A percentile compares a stretch with the other conserved stretches of the same genome.
These are phyloP conservation scores for Drosophila sturtevanti DNA, from an alignment of 1,140 invertebrate genomes.

Conservation along the genomic window DNA sequence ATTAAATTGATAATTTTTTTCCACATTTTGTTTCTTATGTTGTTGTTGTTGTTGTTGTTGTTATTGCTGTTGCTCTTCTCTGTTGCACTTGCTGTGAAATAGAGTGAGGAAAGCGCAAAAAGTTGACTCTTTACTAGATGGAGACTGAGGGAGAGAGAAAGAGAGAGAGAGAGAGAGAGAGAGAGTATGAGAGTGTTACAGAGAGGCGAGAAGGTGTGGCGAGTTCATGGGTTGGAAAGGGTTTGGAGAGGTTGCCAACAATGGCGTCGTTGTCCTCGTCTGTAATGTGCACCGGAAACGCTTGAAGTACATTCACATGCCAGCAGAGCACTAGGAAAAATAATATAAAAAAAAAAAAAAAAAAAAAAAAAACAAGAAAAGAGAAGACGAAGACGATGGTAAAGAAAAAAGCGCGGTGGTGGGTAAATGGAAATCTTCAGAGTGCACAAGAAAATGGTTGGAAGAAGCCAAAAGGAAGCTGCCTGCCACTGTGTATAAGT, in stretches of 20 bases:
- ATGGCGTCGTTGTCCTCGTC: conserved; percentile 66
- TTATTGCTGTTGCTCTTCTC: not conserved
- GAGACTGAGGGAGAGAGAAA: conserved; percentile 4
- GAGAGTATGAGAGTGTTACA: not conserved
- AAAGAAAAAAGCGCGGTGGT: not conserved
- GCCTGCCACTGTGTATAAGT: conserved; percentile 49
- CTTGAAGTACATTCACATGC: conserved; percentile 80
- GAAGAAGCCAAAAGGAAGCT: conserved; percentile 59
- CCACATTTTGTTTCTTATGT: not conserved
- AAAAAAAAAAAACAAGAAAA: conserved; percentile 25
- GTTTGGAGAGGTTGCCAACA: conserved; percentile 58
- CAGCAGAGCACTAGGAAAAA: conserved; percentile 53
- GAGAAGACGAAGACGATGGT: conserved; percentile 20
- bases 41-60: no score
- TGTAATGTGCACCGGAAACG: conserved; percentile 79
- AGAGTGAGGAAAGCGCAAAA: conserved; percentile 52
- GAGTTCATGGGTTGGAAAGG: conserved; percentile 1
- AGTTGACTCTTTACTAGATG: conserved; percentile 52
- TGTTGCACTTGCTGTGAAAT: conserved; percentile 8
- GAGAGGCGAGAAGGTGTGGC: conserved; percentile 11
- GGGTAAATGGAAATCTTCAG: not conserved
- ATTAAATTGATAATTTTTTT: conserved; percentile 80
- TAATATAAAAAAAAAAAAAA: conserved; percentile 35
- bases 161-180: not conserved
- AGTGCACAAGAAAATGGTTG: conserved; percentile 47